Conservation (phyloP, 2,113 vertebrate species). For the Forbesichthys agassizii region DNA sequence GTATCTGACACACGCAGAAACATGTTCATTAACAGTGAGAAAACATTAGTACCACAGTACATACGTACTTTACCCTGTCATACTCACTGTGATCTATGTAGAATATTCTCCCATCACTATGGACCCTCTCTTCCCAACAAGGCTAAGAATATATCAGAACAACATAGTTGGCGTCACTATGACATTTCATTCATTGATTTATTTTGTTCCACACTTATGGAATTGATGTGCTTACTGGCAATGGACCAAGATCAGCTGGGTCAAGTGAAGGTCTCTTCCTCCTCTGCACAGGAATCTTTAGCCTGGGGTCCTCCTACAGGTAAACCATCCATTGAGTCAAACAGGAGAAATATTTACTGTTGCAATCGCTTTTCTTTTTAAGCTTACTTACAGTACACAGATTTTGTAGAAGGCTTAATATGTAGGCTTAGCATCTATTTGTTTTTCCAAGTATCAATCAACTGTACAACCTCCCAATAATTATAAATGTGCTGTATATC, state of each 20-base stretch:
- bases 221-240: constrained; percentile 82
- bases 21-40: not conserved
- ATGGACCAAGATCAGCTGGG: constrained; percentile 85
- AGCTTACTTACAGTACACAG: too few relatives aligned
- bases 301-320: constrained; percentile 90
- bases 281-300: constrained; percentile 81
- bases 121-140: constrained; percentile 95
- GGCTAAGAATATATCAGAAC: constrained; percentile 77
- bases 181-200: constrained; percentile 4
- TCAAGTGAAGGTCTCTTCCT: constrained; percentile 83
- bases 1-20: constrained; percentile 79
- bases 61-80: not conserved
- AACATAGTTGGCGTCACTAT: not conserved
- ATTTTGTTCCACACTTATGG: constrained; percentile 2
- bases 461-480: too few relatives aligned
- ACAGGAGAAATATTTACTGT: constrained; percentile 28
- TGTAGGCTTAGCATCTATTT: too few relatives aligned
- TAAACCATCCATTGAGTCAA: constrained; percentile 45
- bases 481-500: too few relatives aligned
- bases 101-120: constrained; percentile 92
- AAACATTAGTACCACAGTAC: not conserved
- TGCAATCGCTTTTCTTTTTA: too few relatives aligned
- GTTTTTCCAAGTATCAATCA: too few relatives aligned
- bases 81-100: constrained; percentile 96
- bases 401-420: too few relatives aligned